These are phyloP conservation scores for Eristalis pertinax DNA, from an alignment of 2,888 invertebrate species.

Conservation along the genomic window DNA sequence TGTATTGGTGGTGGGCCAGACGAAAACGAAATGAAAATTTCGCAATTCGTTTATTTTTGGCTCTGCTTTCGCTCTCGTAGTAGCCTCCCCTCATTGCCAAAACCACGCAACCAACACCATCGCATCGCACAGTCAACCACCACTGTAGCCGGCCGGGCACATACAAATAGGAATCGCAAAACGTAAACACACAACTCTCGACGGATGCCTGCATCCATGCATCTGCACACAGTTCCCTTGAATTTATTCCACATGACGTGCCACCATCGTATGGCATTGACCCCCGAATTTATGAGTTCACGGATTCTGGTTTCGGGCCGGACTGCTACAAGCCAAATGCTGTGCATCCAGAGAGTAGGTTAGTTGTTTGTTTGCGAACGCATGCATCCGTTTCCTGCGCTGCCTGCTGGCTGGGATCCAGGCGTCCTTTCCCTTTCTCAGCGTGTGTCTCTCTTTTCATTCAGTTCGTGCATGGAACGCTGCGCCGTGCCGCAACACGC, in stretches of 20 bases:
- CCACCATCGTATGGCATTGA: constrained; percentile 47
- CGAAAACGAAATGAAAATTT: constrained; percentile 58
- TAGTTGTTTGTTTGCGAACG: constrained; percentile 55
- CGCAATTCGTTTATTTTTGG: constrained; percentile 57
- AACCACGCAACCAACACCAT: not conserved
- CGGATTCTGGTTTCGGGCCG: constrained; percentile 48
- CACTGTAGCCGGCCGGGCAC: not conserved
- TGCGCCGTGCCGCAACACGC: constrained; percentile 5
- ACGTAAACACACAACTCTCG: constrained; percentile 28
- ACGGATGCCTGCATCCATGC: constrained; percentile 47
- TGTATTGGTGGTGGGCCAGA: constrained; percentile 30
- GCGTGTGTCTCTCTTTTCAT: not conserved
- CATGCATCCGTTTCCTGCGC: constrained; percentile 36
- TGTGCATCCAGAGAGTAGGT: constrained; percentile 47
- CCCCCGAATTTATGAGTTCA: constrained; percentile 65
- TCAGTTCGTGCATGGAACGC: constrained; percentile 21
- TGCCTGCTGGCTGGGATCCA: constrained; percentile 1
- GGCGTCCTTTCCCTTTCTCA: constrained; percentile 51
- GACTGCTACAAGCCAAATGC: constrained; percentile 8
- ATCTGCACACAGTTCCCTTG: constrained; percentile 47
- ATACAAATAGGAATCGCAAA: constrained; percentile 2
- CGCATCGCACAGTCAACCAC: not conserved
- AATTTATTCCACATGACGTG: constrained; percentile 56
- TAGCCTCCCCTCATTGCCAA: not conserved
- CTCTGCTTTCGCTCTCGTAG: constrained; percentile 48